phyloP scores from a whole-genome alignment of 2,113 vertebrate species.

The Dicerorhinus sumatrensis region DNA sequence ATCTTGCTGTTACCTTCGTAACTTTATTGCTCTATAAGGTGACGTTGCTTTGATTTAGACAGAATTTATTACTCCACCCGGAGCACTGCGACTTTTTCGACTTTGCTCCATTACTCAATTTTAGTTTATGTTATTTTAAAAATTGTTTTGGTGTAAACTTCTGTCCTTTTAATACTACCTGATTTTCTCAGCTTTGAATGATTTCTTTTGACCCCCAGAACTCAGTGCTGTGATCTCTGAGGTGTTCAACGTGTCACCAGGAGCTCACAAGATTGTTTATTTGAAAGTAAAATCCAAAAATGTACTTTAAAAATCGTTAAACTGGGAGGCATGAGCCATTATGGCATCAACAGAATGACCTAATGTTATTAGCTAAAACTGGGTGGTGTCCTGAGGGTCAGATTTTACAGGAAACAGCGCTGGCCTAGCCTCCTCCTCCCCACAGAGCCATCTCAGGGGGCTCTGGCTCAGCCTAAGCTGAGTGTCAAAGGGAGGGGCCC shows the following conservation, averaged over 20 bases:
- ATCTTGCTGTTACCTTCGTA: background rate
- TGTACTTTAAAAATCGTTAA: background rate
- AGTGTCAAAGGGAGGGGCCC: background rate
- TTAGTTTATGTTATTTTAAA: background rate
- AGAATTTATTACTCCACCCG: background rate
- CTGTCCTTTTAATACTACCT: background rate
- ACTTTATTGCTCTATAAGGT: background rate
- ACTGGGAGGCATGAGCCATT: background rate
- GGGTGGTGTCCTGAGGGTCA: background rate
- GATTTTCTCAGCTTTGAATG: background rate
- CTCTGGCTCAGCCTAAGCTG: no score
- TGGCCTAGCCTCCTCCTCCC: background rate
- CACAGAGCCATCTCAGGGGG: background rate
- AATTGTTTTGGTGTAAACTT: background rate
- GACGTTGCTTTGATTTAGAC: background rate
- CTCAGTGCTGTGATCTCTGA: background rate
- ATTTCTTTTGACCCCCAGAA: background rate
- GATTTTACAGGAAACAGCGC: background rate
- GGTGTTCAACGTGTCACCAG: background rate
- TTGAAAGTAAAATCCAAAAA: conserved; percentile 47
- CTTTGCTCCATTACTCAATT: background rate
- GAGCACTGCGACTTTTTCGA: background rate
- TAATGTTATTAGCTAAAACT: background rate
- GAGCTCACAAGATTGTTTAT: background rate
- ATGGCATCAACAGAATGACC: background rate